Evolutionary conservation across 2,888 invertebrate species (phyloP).

Genomic region (Epinotia bilunana): DNA sequence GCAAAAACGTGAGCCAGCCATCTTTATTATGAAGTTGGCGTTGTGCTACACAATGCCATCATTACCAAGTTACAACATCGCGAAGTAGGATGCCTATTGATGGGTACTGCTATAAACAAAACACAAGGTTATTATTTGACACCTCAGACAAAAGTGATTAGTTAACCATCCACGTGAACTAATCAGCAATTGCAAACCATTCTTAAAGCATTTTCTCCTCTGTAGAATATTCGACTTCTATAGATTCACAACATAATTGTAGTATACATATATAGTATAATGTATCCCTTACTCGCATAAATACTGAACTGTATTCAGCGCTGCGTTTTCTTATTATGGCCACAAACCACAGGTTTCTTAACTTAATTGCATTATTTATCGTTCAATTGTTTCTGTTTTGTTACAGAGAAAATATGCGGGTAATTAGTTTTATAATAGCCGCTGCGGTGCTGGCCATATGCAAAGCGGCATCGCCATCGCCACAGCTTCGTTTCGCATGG

Average conservation of each 20-base stretch:
- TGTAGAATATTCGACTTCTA: too few relatives aligned
- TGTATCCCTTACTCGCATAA: too few relatives aligned
- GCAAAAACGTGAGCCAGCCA: constrained; percentile 79
- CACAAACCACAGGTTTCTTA: constrained; percentile 23
- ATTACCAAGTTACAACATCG: constrained; percentile 74
- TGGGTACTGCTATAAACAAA: constrained; percentile 32
- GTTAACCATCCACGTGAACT: background rate
- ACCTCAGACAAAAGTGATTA: constrained; percentile 31
- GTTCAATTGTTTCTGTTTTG: constrained; percentile 43
- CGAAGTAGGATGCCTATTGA: constrained; percentile 45
- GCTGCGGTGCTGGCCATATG: constrained; percentile 64
- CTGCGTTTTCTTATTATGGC: background rate
- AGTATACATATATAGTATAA: too few relatives aligned
- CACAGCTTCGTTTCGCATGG: constrained; percentile 88
- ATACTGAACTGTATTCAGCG: too few relatives aligned
- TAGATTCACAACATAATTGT: too few relatives aligned
- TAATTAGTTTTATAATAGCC: constrained; percentile 60
- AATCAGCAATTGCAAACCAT: too few relatives aligned
- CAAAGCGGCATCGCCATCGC: constrained; percentile 80
- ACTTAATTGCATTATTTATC: constrained; percentile 25
- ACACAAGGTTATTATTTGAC: constrained; percentile 38
- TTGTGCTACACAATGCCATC: constrained; percentile 72
- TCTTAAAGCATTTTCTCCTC: too few relatives aligned
- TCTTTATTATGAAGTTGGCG: constrained; percentile 65
- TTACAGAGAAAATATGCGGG: constrained; percentile 65